A percentile compares a stretch with the other conserved stretches of the same genome.
These are phyloP conservation scores for Hydra vulgaris DNA, from an alignment of 30 jellyfish, hydroid and myxozoan species.

Conservation along the genomic window DNA sequence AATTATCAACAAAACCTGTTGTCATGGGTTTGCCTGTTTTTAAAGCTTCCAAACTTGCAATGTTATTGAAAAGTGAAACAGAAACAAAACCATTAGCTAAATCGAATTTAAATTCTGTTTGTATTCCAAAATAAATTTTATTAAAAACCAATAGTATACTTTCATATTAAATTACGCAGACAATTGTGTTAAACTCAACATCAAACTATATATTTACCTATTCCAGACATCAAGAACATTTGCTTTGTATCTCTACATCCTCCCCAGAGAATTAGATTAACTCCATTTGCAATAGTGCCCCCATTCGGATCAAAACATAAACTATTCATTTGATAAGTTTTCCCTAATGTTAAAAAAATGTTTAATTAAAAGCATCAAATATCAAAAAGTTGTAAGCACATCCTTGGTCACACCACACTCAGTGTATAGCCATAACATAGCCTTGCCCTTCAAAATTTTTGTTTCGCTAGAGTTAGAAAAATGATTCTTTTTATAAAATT, in stretches of 20 bases:
- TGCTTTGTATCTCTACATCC: constrained; percentile 31
- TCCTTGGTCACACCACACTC: too few species aligned
- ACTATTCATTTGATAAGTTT: constrained; percentile 23
- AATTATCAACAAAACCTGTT: constrained; percentile 53
- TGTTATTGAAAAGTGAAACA: constrained; percentile 18
- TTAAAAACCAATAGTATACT: too few species aligned
- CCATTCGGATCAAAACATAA: constrained; percentile 54
- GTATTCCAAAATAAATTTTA: not conserved
- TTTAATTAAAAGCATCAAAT: too few species aligned
- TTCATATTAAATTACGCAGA: too few species aligned
- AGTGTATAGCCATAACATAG: too few species aligned
- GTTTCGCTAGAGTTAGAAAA: too few species aligned
- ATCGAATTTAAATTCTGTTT: not conserved
- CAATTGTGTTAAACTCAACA: not conserved
- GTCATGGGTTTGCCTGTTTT: constrained; percentile 44
- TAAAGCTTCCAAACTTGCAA: constrained; percentile 4
- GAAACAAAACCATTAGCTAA: constrained; percentile 65
- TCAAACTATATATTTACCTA: constrained; percentile 20
- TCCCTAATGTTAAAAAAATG: constrained; percentile 4
- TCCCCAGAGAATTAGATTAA: constrained; percentile 43
- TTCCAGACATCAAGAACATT: constrained; percentile 11
- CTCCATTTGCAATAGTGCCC: constrained; percentile 39
- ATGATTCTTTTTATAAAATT: too few species aligned
- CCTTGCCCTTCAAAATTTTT: too few species aligned
- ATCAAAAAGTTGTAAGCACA: too few species aligned